Percentiles rank a stretch among this genome's conserved stretches.
phyloP scores from a whole-genome alignment of 1,140 invertebrate genomes.

The Penaeus indicus region DNA sequence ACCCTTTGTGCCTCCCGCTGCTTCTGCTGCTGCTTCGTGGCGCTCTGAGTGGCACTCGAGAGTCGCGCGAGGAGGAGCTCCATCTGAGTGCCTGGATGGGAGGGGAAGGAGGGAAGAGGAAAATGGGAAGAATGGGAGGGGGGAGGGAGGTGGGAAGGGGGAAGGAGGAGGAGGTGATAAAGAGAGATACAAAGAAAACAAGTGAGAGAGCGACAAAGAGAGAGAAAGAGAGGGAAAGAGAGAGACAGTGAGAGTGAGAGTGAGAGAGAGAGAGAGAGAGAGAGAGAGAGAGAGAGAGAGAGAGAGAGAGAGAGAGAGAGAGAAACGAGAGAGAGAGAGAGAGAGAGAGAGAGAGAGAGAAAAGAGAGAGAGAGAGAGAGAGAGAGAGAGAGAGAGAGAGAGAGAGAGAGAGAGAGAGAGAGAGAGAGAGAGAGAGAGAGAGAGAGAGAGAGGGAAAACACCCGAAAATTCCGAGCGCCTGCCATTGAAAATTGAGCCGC shows the following conservation, averaged over 20 bases:
- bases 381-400: constrained; percentile 11
- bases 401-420: neutral
- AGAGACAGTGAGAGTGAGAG: neutral
- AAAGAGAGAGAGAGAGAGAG: neutral
- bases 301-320: no score
- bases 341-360: no score
- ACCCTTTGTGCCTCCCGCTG: neutral
- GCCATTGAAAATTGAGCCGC: no score
- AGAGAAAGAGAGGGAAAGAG: neutral
- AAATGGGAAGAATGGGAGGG: neutral
- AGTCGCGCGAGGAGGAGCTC: no score
- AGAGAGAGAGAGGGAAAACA: constrained; percentile 2
- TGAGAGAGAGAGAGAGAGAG: neutral
- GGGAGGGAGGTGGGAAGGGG: neutral
- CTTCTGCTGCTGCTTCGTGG: neutral
- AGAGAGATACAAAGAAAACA: neutral
- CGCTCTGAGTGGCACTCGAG: neutral
- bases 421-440: constrained; percentile 10
- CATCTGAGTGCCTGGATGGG: neutral
- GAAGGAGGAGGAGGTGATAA: neutral
- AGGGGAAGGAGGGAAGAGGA: constrained; percentile 8
- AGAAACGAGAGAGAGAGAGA: no score
- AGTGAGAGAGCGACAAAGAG: neutral
- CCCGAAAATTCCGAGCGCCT: no score
- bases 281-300: constrained; percentile 2